Percentiles rank a stretch among this genome's conserved stretches.
These are phyloP conservation scores for Scaptomyza flava DNA, from an alignment of 2,888 invertebrate species.

Conservation along the genomic window DNA sequence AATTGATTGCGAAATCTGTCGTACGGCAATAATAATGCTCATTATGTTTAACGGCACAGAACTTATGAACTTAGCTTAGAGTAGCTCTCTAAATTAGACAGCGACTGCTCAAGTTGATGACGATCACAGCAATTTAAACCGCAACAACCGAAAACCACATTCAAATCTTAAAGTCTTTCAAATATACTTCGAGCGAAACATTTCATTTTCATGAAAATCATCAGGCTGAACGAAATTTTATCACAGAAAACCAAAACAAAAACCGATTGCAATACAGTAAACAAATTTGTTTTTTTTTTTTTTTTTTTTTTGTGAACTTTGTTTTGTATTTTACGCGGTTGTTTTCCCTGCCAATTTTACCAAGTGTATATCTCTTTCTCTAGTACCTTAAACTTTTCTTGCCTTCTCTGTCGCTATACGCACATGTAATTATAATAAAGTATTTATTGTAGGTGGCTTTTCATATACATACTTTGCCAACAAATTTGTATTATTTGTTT, in stretches of 20 bases:
- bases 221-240: slow-evolving; percentile 72
- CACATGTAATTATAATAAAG: not conserved
- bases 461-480: slow-evolving; percentile 29
- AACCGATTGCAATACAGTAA: slow-evolving; percentile 56
- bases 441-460: slow-evolving; percentile 33
- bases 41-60: slow-evolving; percentile 69
- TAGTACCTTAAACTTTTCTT: not conserved
- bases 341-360: slow-evolving; percentile 48
- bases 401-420: not conserved
- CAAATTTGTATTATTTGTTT: slow-evolving; percentile 58
- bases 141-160: slow-evolving; percentile 27
- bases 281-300: slow-evolving; percentile 47
- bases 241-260: slow-evolving; percentile 66
- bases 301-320: no score
- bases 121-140: slow-evolving; percentile 38
- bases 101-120: slow-evolving; percentile 4
- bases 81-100: slow-evolving; percentile 7
- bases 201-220: slow-evolving; percentile 76
- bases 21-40: slow-evolving; percentile 45
- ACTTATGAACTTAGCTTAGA: slow-evolving; percentile 46
- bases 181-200: slow-evolving; percentile 67
- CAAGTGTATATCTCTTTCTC: slow-evolving; percentile 38
- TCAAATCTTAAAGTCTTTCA: slow-evolving; percentile 51
- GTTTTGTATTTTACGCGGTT: slow-evolving; percentile 20
- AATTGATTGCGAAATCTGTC: slow-evolving; percentile 75